phyloP scores from a whole-genome alignment of 2,113 vertebrate species.

The Tragulus kanchil region DNA sequence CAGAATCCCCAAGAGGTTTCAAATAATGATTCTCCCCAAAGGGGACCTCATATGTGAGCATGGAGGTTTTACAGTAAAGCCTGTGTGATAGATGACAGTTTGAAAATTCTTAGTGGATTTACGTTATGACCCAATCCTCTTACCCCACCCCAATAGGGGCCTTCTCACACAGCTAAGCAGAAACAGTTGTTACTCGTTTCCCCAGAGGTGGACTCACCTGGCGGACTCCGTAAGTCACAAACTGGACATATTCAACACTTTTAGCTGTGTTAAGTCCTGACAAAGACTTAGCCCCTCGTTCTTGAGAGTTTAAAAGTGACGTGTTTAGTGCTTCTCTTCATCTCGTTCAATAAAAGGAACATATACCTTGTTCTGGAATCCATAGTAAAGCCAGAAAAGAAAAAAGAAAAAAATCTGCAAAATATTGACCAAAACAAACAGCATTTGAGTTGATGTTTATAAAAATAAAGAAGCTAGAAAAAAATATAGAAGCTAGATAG shows the following conservation, averaged over 20 bases:
- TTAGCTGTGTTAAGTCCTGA: not conserved
- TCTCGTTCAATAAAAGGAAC: not conserved
- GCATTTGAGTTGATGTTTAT: not conserved
- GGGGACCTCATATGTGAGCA: constrained; percentile 67
- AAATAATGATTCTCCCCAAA: constrained; percentile 60
- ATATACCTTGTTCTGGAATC: not conserved
- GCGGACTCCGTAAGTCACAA: not conserved
- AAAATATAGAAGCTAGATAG: not conserved
- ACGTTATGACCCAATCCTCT: no score
- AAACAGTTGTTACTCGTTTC: no score
- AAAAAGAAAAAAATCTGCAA: not conserved
- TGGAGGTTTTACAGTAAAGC: constrained; percentile 61
- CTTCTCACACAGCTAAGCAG: no score
- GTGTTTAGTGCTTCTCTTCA: not conserved
- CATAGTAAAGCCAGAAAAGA: not conserved
- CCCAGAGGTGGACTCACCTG: no score
- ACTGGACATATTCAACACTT: not conserved
- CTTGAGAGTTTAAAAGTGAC: not conserved
- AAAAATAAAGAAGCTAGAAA: not conserved
- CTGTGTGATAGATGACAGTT: constrained; percentile 65
- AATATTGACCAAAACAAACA: constrained; percentile 19
- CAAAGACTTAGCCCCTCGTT: not conserved
- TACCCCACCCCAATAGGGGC: no score
- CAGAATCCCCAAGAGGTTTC: constrained; percentile 71
- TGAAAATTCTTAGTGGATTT: no score